phyloP scores from a whole-genome alignment of 2,888 invertebrate genomes.

The Serripes groenlandicus region DNA sequence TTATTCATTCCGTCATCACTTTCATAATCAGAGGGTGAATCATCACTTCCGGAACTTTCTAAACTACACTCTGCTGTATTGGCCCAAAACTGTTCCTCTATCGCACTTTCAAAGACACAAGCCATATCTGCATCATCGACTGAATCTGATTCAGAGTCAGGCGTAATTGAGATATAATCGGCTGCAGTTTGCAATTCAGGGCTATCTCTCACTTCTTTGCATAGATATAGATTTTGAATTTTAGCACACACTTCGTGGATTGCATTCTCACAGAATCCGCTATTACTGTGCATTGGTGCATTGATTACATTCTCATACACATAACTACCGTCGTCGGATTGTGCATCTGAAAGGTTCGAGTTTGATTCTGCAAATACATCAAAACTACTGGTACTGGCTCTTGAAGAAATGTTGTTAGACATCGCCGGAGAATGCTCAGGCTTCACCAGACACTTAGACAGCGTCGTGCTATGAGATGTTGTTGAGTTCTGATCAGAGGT shows the following conservation, averaged over 20 bases:
- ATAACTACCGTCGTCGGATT: background rate
- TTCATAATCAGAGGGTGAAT: background rate
- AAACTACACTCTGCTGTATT: constrained; percentile 24
- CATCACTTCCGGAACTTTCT: constrained; percentile 6
- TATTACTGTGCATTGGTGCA: background rate
- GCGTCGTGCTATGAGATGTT: background rate
- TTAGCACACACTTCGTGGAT: background rate
- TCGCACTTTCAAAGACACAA: constrained; percentile 49
- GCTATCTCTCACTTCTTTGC: background rate
- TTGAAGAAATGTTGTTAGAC: background rate
- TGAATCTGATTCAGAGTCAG: background rate
- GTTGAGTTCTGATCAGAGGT: background rate
- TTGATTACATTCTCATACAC: background rate
- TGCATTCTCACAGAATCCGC: background rate
- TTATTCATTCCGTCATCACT: background rate
- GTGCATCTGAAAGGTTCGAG: background rate
- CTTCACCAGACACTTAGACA: background rate
- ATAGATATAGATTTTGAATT: background rate
- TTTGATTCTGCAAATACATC: constrained; percentile 3
- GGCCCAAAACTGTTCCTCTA: constrained; percentile 47
- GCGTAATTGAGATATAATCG: background rate
- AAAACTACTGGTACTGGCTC: constrained; percentile 5
- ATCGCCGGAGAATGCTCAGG: background rate
- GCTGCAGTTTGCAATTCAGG: background rate
- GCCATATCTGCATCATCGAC: background rate